phyloP scores from a whole-genome alignment of 64 coral and sea anemone genomes.

The Platygyra sinensis region DNA sequence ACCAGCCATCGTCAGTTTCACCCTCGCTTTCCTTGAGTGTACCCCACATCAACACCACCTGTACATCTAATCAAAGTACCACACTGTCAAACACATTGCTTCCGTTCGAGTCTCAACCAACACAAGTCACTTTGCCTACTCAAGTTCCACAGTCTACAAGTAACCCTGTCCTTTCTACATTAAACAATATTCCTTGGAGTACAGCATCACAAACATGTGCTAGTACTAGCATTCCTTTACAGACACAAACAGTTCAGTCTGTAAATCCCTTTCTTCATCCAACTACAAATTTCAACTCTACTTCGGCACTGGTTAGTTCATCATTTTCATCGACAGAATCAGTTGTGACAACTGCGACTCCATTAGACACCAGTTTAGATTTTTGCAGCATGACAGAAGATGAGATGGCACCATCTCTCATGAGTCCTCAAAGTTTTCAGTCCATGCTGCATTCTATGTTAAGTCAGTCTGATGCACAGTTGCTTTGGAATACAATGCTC shows the following conservation, averaged over 20 bases:
- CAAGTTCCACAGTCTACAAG: not conserved
- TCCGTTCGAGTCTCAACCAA: not conserved
- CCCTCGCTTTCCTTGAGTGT: not conserved
- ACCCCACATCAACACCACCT: not conserved
- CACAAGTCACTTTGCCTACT: not conserved
- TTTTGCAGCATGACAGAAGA: not conserved
- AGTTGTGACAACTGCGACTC: slow-evolving; percentile 10
- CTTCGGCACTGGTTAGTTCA: not conserved
- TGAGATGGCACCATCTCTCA: not conserved
- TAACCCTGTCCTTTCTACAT: not conserved
- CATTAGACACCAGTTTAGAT: slow-evolving; percentile 20
- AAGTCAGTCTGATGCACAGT: slow-evolving; percentile 15
- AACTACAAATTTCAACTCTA: not conserved
- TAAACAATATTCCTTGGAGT: not conserved
- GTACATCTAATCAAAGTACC: not conserved
- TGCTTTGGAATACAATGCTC: slow-evolving; percentile 35
- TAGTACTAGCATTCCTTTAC: not conserved
- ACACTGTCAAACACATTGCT: not conserved
- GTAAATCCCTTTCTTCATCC: not conserved
- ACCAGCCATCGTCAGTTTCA: not conserved
- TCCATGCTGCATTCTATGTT: slow-evolving; percentile 20
- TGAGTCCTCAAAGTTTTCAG: slow-evolving; percentile 35
- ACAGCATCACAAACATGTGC: not conserved
- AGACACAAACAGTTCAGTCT: slow-evolving; percentile 6
- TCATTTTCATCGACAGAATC: not conserved